Base-by-base conservation (phyloP, 2,888 invertebrate genomes). In the Mesorhabditis sp. region DNA sequence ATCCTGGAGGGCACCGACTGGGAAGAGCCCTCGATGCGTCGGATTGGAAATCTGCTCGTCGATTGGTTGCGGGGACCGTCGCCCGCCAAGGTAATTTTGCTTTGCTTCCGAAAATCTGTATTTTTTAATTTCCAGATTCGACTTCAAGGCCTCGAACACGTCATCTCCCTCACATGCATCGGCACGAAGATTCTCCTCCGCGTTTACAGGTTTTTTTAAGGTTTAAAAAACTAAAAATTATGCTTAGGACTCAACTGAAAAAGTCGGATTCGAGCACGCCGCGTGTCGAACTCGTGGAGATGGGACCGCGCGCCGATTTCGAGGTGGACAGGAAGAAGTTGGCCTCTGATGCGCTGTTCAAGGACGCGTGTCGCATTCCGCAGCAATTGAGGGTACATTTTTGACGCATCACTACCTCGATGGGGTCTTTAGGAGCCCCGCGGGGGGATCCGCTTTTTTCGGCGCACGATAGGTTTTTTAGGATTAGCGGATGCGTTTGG, bases 141-240 rank as follows among this genome's bases (percentile, higher is more conserved):
- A 73, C 88, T 97, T 10, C 92, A 94, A 85, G 97, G 97, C 0
- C 89, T 98, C 73, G 96, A 98, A 86, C 94, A 95, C 88, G 92
- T 92, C 0, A 87, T 97, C 43, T 92, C 92, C 86, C 93, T 98
- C 85, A 93, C 94, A 61, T 92, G 92, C 4, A 90, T 91, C 4
- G 92, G 92, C 69, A 73, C 69, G 13, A 90, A 90, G 80, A 91
- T 97, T 74, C 89, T 91, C 74, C 86, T 97, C 79, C 89, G 95
- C 69, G 90, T 90, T 83, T 91, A 91, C 86, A 90, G 88, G 90
- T 82, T 44, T 63, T 64, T 42, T 43, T 65, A 7, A 50, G n/a
- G 2, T 50, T 10, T 13, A 1, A n/a, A n/a, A 50, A 2, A 0
- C 2, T 2, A 10, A 13, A 13, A 50, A 67, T 65, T 66, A n/a